phyloP scores from a whole-genome alignment of 2,113 vertebrate genomes.

The Tragelaphus imberbis region DNA sequence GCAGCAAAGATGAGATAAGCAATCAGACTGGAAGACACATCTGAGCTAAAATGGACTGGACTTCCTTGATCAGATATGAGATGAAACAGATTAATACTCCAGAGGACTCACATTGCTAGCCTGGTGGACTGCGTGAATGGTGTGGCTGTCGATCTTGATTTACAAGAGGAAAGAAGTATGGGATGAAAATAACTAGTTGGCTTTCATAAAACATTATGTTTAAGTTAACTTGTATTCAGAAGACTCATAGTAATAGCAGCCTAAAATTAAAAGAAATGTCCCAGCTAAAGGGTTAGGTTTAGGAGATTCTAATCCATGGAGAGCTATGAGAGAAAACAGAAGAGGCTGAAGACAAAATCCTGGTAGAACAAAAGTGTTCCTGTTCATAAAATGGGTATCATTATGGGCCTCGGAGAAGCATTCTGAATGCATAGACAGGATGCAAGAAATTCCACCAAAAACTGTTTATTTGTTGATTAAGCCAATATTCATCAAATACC shows the following conservation, averaged over 20 bases:
- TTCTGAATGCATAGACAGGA: background rate
- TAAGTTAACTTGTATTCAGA: background rate
- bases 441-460: background rate
- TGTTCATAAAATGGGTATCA: background rate
- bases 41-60: background rate
- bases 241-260: background rate
- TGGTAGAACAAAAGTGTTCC: background rate
- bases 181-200: background rate
- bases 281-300: background rate
- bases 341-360: background rate
- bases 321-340: background rate
- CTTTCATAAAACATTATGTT: background rate
- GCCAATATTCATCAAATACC: background rate
- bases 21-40: background rate
- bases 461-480: background rate
- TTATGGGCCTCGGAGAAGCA: background rate
- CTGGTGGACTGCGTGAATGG: background rate
- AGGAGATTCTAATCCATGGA: background rate
- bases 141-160: background rate
- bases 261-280: conserved; percentile 4
- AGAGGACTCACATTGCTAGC: background rate
- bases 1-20: background rate
- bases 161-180: background rate
- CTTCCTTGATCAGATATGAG: background rate
- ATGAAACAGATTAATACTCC: background rate